phyloP scores from a whole-genome alignment of 2,888 invertebrate species.

The Drosophila testacea region DNA sequence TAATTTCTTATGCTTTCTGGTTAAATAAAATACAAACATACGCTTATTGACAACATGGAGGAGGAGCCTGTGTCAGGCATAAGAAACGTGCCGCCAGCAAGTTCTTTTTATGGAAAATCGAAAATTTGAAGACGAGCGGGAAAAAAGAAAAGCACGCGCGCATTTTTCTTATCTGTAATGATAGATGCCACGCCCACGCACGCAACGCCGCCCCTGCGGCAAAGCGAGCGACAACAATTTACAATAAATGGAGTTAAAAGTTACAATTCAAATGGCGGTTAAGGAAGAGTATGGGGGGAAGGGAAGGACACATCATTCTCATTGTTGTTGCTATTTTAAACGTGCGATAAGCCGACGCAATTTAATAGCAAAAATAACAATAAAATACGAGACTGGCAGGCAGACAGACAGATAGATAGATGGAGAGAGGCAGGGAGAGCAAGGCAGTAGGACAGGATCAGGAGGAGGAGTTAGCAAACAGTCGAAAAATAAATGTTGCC shows the following conservation, averaged over 20 bases:
- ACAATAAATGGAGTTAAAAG: slow-evolving; percentile 82
- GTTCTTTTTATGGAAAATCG: slow-evolving; percentile 49
- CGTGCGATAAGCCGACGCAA: slow-evolving; percentile 81
- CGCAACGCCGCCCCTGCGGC: slow-evolving; percentile 46
- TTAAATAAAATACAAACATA: slow-evolving; percentile 27
- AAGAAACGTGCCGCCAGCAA: slow-evolving; percentile 46
- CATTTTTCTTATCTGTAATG: slow-evolving; percentile 75
- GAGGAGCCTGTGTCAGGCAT: background rate
- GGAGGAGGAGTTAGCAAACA: slow-evolving; percentile 58
- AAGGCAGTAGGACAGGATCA: slow-evolving; percentile 9
- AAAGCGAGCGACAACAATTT: slow-evolving; percentile 73
- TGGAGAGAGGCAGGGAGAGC: background rate
- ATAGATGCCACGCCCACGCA: slow-evolving; percentile 75
- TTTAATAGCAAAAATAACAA: slow-evolving; percentile 82
- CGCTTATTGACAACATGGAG: slow-evolving; percentile 9
- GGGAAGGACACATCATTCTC: slow-evolving; percentile 39
- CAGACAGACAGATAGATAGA: slow-evolving; percentile 42
- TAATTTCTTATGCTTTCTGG: background rate
- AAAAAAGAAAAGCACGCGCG: slow-evolving; percentile 55
- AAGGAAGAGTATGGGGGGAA: background rate
- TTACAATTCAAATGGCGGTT: slow-evolving; percentile 73
- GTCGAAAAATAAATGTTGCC: slow-evolving; percentile 70
- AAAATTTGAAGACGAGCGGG: slow-evolving; percentile 27
- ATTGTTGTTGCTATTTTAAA: slow-evolving; percentile 70
- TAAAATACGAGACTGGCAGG: slow-evolving; percentile 69